Base-by-base conservation (phyloP, 2,797 vertebrate species). In the Sternotherus odoratus region DNA sequence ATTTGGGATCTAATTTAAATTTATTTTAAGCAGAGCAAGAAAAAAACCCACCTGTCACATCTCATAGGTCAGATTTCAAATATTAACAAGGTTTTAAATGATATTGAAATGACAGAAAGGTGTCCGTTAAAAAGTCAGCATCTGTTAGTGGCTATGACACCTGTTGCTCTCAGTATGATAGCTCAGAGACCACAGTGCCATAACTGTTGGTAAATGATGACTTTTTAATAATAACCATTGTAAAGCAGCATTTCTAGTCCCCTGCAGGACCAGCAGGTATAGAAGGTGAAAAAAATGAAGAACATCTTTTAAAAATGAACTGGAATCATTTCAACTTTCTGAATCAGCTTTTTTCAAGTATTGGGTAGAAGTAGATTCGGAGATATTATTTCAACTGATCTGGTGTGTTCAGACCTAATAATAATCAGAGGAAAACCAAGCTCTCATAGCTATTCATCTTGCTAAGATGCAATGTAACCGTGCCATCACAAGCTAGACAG, bases 21-120 rank as follows among this genome's bases (percentile, higher is more conserved):
- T 1, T 1, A 56, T 7, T 77, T 91, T 93, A 90, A 72, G 2
- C 26, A 48, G 72, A 6, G 19, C 0, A 2, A 0, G 0, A 15
- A 24, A 69, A 69, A 60, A 1, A 49, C 1, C 87, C 79, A 85
- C 57, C 30, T 5, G 28, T 79, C 15, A 36, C 1, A 13, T 82
- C 26, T 36, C 26, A 5, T 49, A 89, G 8, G 12, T 49, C n/a
- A 90, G 36, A 49, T 87, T 85, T 79, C 80, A 94, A 92, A 82
- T 87, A 93, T 77, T 49, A n/a, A 85, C 48, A 30, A 77, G 1
- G 1, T 36, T 33, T 87, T 88, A 24, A 54, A 91, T 85, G 79
- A 4, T 43, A 77, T n/a, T 46, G 54, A 13, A 3, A 36, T 39
- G 43, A 28, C 12, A 48, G 92, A 95, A 28, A 84, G 12, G 1